A percentile compares a stretch with the other conserved stretches of the same genome.
Evolutionary conservation across 1,140 invertebrate genomes (phyloP).

Genomic region (Penaeus indicus): DNA sequence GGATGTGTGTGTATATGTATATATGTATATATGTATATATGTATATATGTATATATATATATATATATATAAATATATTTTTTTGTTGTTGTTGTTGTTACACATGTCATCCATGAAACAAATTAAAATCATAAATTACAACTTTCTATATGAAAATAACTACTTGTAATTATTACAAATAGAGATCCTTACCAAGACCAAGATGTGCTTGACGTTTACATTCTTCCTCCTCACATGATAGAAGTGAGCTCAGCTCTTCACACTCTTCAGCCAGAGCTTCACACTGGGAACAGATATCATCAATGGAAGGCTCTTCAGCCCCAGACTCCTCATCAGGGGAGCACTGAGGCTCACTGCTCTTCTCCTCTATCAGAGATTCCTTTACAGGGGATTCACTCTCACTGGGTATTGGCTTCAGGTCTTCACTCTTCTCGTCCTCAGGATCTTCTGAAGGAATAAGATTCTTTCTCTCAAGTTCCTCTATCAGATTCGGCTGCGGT

Average conservation of each 20-base stretch:
- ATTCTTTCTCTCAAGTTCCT: slow-evolving; percentile 65
- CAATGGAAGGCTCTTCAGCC: slow-evolving; percentile 63
- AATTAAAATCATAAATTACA: not conserved
- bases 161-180: not conserved
- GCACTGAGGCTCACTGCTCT: slow-evolving; percentile 55
- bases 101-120: too few species aligned
- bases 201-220: slow-evolving; percentile 64
- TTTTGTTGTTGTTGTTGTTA: too few species aligned
- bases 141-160: not conserved
- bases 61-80: not conserved
- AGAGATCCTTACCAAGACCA: slow-evolving; percentile 60
- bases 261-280: slow-evolving; percentile 65
- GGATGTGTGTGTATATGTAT: not conserved
- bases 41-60: too few species aligned
- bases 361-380: slow-evolving; percentile 51
- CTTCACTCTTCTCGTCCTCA: slow-evolving; percentile 14
- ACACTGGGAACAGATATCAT: slow-evolving; percentile 66
- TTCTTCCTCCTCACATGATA: slow-evolving; percentile 66
- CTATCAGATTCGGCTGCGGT: slow-evolving; percentile 64
- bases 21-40: too few species aligned
- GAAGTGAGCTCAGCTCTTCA: slow-evolving; percentile 65
- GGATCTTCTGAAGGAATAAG: slow-evolving; percentile 58
- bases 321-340: slow-evolving; percentile 56
- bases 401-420: slow-evolving; percentile 47
- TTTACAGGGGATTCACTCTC: slow-evolving; percentile 51